Evolutionary conservation across 2,113 vertebrate species (phyloP).

Genomic region (Nanorana parkeri): DNA sequence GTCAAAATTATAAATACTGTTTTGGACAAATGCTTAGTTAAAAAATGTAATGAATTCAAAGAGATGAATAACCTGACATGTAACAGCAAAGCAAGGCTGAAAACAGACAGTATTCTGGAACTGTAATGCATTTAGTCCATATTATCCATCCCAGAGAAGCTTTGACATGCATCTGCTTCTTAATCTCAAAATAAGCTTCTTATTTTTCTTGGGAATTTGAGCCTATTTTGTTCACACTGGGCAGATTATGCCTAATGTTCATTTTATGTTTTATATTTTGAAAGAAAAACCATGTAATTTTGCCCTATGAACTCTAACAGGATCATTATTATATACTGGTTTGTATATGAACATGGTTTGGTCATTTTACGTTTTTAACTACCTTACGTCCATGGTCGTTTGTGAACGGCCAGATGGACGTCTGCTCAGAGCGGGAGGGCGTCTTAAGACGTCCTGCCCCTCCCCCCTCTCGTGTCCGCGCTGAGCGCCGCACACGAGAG

Average conservation of each 20-base stretch:
- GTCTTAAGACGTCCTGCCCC: no score
- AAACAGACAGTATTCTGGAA: slow-evolving; percentile 46
- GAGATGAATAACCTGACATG: slow-evolving; percentile 30
- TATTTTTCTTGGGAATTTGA: slow-evolving; percentile 52
- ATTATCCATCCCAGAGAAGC: slow-evolving; percentile 51
- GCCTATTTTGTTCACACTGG: slow-evolving; percentile 53
- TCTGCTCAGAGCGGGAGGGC: no score
- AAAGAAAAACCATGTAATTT: slow-evolving; percentile 49
- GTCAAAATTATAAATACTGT: slow-evolving; percentile 19
- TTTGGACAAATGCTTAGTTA: slow-evolving; percentile 46
- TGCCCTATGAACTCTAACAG: slow-evolving; percentile 53
- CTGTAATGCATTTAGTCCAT: slow-evolving; percentile 47
- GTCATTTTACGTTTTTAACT: no score
- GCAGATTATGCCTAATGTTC: slow-evolving; percentile 53
- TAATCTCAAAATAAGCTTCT: slow-evolving; percentile 56
- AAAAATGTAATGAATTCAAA: slow-evolving; percentile 29
- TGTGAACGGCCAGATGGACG: no score
- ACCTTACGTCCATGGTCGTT: no score
- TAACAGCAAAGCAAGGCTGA: slow-evolving; percentile 33
- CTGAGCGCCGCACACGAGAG: no score
- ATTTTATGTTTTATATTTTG: slow-evolving; percentile 49
- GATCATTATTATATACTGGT: slow-evolving; percentile 46
- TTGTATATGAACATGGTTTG: slow-evolving; percentile 17
- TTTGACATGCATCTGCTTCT: slow-evolving; percentile 55
- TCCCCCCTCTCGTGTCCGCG: no score